phyloP scores from a whole-genome alignment of 2,888 invertebrate genomes.

The Morinoia aosen region DNA sequence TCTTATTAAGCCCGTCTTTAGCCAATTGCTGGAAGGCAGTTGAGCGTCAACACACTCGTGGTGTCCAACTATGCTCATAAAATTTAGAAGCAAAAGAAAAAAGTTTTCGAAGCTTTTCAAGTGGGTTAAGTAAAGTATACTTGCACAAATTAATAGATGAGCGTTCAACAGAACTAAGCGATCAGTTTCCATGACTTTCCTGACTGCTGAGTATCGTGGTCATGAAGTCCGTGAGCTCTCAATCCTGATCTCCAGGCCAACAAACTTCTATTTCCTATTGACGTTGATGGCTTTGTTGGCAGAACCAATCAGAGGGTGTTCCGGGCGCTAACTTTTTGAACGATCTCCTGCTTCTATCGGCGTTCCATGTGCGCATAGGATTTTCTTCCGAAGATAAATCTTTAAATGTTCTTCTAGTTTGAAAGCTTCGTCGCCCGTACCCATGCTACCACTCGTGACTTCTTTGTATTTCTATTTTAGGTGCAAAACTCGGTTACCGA shows the following conservation, averaged over 20 bases:
- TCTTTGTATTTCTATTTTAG: background rate
- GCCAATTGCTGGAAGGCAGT: no score
- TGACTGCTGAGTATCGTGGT: background rate
- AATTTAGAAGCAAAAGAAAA: background rate
- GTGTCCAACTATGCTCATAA: background rate
- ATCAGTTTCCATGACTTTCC: background rate
- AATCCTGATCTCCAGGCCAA: background rate
- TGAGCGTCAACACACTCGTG: no score
- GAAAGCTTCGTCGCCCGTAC: background rate
- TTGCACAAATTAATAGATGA: background rate
- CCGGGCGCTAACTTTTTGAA: background rate
- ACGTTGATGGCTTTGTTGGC: conserved; percentile 24
- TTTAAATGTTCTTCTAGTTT: background rate
- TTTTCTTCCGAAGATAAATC: background rate
- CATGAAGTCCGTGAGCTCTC: background rate
- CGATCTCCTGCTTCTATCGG: background rate
- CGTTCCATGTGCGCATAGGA: background rate
- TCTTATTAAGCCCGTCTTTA: no score
- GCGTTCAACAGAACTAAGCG: no score
- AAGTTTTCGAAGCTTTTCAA: background rate
- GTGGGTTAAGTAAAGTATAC: background rate
- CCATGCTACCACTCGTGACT: background rate
- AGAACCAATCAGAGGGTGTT: background rate
- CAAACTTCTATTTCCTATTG: background rate
- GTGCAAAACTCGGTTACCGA: background rate